A percentile compares a stretch with the other conserved stretches of the same genome.
Evolutionary conservation across 2,113 vertebrate genomes (phyloP).

Genomic region (Semicossyphus pulcher): DNA sequence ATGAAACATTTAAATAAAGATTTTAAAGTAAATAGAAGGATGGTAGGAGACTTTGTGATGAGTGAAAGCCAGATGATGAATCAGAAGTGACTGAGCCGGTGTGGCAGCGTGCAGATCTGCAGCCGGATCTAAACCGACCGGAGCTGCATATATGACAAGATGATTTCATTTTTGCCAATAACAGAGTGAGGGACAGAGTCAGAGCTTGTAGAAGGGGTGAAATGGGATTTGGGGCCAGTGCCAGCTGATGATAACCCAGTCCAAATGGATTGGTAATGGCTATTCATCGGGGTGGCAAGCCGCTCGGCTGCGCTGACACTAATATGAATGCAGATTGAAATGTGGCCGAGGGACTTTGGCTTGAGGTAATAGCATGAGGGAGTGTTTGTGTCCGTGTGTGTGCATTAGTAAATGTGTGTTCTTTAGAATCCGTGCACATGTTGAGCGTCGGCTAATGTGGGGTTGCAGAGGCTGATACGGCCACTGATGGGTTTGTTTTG

Average conservation of each 20-base stretch:
- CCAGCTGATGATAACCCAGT: conserved; percentile 87
- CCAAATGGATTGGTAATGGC: conserved; percentile 89
- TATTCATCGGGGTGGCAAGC: conserved; percentile 77
- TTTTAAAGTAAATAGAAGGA: background rate
- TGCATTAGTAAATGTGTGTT: conserved; percentile 8
- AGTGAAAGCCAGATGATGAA: conserved; percentile 1
- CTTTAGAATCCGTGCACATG: background rate
- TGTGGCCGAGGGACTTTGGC: conserved; percentile 65
- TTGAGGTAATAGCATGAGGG: conserved; percentile 43
- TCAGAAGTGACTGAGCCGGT: background rate
- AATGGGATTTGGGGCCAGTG: conserved; percentile 89
- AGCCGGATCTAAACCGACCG: background rate
- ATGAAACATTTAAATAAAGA: no score
- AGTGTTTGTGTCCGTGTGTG: conserved; percentile 19
- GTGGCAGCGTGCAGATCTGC: background rate
- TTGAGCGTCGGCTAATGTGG: background rate
- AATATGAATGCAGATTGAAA: conserved; percentile 79
- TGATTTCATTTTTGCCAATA: conserved; percentile 75
- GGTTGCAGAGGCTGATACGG: background rate
- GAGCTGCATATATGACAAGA: background rate
- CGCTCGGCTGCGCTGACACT: conserved; percentile 77
- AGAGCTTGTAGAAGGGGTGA: conserved; percentile 87
- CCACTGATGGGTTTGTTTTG: conserved; percentile 8
- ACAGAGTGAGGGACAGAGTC: conserved; percentile 83
- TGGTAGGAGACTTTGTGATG: background rate